Evolutionary conservation across 2,797 vertebrate species (phyloP), one percentile per base, ranked within the genome.

Genomic region (Tenualosa ilisha): DNA sequence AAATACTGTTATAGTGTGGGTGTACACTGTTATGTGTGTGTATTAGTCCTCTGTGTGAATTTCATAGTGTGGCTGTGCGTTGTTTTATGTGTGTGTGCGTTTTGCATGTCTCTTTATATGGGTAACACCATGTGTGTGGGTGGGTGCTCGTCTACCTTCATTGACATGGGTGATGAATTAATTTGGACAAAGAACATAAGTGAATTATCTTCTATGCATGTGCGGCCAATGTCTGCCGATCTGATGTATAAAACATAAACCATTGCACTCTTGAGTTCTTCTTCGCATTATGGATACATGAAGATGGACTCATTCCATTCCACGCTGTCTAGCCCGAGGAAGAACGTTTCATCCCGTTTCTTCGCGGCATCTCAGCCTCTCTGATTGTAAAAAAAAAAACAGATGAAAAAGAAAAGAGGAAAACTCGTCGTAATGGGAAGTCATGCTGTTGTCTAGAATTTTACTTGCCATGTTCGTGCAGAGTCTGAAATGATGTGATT

Each of bases 371-470:
- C 17, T 46, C 72, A 79, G 20, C 20, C 72, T 46, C 68, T 75
- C 37, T 43, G 72, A 79, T 79, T 79, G 40, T 46, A 5, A 46
- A 43, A 8, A 37, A 43, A 22, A 22, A 68, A 31, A 26, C 0
- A 31, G 63, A 1, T 1, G 1, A 6, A 31, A 68, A 68, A 68
- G 12, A 26, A 7, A 26, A 26, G 8, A 13, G 63, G 54, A 22
- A 53, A 6, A 56, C 54, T 56, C 20, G 54, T 22, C 15, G 17
- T 79, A 79, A 46, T 79, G 40, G 72, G 72, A 46, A 79, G 72
- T 46, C 72, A 79, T 79, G 72, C 72, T 79, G 72, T 43, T 79
- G 72, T 79, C 72, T 79, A 37, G 37, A 22, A 46, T 20, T 31
- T 37, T 79, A n/a, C 43, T 46, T 15, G 20, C 37, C 37, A 6